Base-by-base conservation (phyloP, 2,113 vertebrate species). In the Uria aalge region DNA sequence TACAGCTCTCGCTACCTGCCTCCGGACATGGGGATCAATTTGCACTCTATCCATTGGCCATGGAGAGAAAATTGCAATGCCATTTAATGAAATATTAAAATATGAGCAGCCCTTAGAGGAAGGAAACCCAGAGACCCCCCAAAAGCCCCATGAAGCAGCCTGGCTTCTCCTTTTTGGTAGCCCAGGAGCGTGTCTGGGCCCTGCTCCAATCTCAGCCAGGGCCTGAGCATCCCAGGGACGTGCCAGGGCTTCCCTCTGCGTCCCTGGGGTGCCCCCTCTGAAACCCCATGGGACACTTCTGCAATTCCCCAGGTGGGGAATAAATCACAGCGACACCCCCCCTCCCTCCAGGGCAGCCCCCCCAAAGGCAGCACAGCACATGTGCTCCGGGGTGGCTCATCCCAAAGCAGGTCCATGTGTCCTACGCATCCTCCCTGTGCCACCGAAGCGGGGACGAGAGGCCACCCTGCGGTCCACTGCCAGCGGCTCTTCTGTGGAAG, bases 401-500 rank as follows among this genome's bases (percentile, higher is more conserved):
- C 47, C 82, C 41, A 41, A 36, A 69, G 50, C 60, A 48, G 41
- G 14, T 41, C 40, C 63, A 4, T 2, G 0, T 3, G 36, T 60
- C 32, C 27, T 64, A 20, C 63, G 7, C 36, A 8, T 7, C 10
- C 24, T 16, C 29, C 3, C 2, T 2, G 0, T 29, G 63, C 38
- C 52, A 55, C 74, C 5, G 1, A 71, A 11, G 11, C 6, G 1
- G 75, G 75, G 68, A 75, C 68, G 23, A 92, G 84, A 76, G 91
- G 85, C 82, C 69, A 86, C 75, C 57, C 91, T 75, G 94, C 22
- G 10, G 96, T 67, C 84, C 74, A 76, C 52, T 36, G 3, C 95
- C 73, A 96, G 85, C 22, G 26, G 85, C 75, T 81, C 75, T 92
- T 67, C 75, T 75, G 78, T 90, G 94, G 85, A 94, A 95, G 92